Percentiles rank a stretch among this genome's conserved stretches.
These are phyloP conservation scores for Saguinus imperator DNA, from an alignment of 2,113 vertebrate genomes.

Conservation along the genomic window DNA sequence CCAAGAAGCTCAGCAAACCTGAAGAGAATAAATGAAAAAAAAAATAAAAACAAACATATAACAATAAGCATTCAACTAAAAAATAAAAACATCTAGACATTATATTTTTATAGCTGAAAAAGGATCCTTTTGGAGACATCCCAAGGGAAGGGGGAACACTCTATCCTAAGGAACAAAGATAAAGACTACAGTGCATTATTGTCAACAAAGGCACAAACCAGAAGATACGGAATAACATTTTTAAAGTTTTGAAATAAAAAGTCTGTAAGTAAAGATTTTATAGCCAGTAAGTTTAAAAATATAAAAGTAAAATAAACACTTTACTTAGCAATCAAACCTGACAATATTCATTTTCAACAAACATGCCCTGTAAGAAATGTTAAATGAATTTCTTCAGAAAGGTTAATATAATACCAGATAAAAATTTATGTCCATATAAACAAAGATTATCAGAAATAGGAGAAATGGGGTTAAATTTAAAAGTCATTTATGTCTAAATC, in stretches of 20 bases:
- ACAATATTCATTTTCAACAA: background rate
- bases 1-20: background rate
- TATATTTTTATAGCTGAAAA: background rate
- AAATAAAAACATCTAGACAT: background rate
- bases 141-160: background rate
- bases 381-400: background rate
- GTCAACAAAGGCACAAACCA: background rate
- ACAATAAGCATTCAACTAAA: background rate
- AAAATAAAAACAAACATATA: background rate
- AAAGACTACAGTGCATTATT: background rate
- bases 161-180: background rate
- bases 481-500: background rate
- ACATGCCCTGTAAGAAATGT: background rate
- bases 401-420: background rate
- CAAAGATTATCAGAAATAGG: background rate
- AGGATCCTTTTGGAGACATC: background rate
- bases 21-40: background rate
- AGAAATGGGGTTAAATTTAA: background rate
- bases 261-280: background rate
- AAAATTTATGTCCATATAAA: background rate
- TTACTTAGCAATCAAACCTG: background rate
- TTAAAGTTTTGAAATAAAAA: background rate
- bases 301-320: background rate
- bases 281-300: background rate
- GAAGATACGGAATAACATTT: background rate